Percentiles rank a stretch among this genome's conserved stretches.
Conservation (phyloP, 2,888 invertebrate genomes). For the Monopis laevigella region DNA sequence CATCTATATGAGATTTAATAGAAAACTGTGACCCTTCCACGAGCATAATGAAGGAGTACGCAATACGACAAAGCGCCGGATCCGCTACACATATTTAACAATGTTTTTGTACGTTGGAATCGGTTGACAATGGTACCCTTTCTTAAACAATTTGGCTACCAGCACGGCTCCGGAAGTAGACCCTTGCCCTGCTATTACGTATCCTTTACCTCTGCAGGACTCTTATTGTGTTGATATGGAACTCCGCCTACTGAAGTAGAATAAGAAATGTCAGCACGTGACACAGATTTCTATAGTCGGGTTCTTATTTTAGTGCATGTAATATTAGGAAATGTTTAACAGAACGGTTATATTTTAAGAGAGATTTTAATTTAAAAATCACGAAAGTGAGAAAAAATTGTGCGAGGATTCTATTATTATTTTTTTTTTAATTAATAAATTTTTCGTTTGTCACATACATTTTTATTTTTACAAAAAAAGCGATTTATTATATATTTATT, state of each 20-base stretch:
- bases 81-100: slow-evolving; percentile 58
- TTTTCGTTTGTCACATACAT: no score
- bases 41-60: slow-evolving; percentile 64
- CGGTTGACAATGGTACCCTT: slow-evolving; percentile 65
- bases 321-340: neutral
- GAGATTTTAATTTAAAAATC: no score
- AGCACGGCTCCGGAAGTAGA: slow-evolving; percentile 58
- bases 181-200: slow-evolving; percentile 51
- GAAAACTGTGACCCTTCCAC: slow-evolving; percentile 65
- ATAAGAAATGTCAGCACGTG: slow-evolving; percentile 47
- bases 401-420: no score
- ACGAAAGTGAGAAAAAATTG: no score
- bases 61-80: slow-evolving; percentile 50
- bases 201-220: slow-evolving; percentile 50
- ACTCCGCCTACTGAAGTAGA: slow-evolving; percentile 52
- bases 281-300: slow-evolving; percentile 22
- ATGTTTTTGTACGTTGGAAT: slow-evolving; percentile 59
- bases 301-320: slow-evolving; percentile 2
- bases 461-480: no score
- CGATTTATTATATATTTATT: no score
- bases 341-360: no score
- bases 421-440: no score
- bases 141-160: slow-evolving; percentile 59
- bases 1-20: slow-evolving; percentile 54
- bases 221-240: slow-evolving; percentile 35